phyloP scores from a whole-genome alignment of 2,113 vertebrate species.

The Aramus guarauna region DNA sequence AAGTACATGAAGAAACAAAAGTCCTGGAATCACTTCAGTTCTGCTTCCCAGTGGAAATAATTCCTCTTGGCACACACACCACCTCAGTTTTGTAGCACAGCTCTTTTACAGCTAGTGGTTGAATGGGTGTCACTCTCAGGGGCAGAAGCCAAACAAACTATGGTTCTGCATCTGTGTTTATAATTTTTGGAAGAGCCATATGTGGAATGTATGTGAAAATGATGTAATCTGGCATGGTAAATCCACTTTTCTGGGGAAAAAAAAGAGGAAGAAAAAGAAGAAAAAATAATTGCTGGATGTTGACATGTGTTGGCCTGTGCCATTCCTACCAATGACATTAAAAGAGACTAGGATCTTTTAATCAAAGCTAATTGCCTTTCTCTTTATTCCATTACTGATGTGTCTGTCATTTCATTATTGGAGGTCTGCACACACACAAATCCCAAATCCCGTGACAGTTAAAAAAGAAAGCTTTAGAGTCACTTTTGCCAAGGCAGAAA shows the following conservation, averaged over 20 bases:
- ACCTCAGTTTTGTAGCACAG: not conserved
- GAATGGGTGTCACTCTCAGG: not conserved
- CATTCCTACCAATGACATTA: not conserved
- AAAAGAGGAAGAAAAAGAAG: not conserved
- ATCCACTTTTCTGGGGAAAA: not conserved
- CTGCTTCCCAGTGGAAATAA: conserved; percentile 16
- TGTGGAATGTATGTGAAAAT: conserved; percentile 21
- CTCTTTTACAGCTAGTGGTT: not conserved
- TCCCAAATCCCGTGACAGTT: not conserved
- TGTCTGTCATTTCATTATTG: not conserved
- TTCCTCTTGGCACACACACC: not conserved
- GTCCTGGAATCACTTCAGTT: not conserved
- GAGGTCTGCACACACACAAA: not conserved
- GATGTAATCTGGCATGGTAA: not conserved
- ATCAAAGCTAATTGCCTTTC: conserved; percentile 28
- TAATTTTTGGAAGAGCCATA: conserved; percentile 30
- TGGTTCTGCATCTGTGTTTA: conserved; percentile 32
- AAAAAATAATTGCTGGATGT: not conserved
- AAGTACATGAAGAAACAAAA: not conserved
- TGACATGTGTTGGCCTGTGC: not conserved
- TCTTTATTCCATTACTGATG: not conserved
- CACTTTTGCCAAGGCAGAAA: not conserved
- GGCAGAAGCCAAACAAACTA: conserved; percentile 8
- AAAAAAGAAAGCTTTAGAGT: not conserved
- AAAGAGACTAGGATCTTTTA: conserved; percentile 8